Evolutionary conservation across 2,113 vertebrate genomes (phyloP).

Genomic region (Motacilla tschutschensis): DNA sequence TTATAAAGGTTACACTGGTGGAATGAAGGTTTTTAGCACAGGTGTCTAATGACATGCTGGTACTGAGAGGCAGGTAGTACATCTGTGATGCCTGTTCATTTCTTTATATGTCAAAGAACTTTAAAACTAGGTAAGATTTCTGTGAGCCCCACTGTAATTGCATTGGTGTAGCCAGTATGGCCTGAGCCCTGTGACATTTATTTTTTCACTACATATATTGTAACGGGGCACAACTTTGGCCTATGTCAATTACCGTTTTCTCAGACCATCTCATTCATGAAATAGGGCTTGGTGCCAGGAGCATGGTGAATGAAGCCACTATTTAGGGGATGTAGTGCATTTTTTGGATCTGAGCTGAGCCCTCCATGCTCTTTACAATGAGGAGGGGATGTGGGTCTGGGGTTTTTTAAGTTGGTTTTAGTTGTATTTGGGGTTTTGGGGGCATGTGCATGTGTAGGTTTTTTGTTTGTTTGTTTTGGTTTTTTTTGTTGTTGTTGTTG

Average conservation of each 20-base stretch:
- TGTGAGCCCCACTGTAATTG: background rate
- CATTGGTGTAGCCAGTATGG: background rate
- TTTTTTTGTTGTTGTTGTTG: background rate
- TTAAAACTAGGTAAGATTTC: background rate
- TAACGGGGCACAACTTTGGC: background rate
- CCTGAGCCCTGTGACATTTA: background rate
- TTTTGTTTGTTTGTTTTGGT: background rate
- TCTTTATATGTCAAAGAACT: background rate
- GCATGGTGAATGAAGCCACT: background rate
- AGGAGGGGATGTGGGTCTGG: background rate
- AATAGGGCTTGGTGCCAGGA: background rate
- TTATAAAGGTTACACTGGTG: background rate
- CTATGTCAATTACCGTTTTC: background rate
- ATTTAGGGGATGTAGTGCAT: rapidly evolving
- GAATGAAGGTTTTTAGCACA: background rate
- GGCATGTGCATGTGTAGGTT: rapidly evolving
- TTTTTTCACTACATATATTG: background rate
- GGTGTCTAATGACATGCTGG: background rate
- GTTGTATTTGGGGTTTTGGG: rapidly evolving
- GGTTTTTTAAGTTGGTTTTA: background rate
- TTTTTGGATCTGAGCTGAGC: background rate
- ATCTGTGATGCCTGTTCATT: background rate
- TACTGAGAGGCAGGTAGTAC: background rate
- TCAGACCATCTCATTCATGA: rapidly evolving
- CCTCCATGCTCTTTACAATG: background rate